Evolutionary conservation across 2,113 vertebrate species (phyloP), one percentile per base, ranked within the genome.

Genomic region (Ivindomyrus marchei): DNA sequence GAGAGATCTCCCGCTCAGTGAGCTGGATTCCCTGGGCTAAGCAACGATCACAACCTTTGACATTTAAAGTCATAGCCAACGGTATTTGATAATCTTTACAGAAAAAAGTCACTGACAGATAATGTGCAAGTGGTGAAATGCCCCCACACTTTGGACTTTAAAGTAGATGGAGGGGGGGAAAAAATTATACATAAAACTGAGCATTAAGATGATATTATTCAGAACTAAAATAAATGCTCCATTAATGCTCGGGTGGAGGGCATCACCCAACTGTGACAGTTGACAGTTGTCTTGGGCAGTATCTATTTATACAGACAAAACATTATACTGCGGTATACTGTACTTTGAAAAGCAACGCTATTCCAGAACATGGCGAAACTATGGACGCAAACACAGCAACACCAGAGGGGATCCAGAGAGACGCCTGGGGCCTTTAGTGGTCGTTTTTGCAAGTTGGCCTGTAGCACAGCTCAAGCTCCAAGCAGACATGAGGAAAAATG

Each of bases 161-260:
- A 46, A 85, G 52, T 56, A 17, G 21, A 70, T 80, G 11, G 46
- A 3, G 49, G 17, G 47, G 47, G 5, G 24, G 58, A n/a, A 24
- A 1, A 0, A 31, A 36, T 62, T 27, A 36, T 9, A 24, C 39
- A 4, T 13, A 36, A 89, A 85, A 45, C 52, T 42, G 19, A 46
- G 21, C 58, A 52, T 39, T 47, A 42, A 89, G 52, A 91, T 87
- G 49, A 89, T 70, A 84, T 88, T 53, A 62, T 87, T 89, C 45
- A 74, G 8, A 50, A 36, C 15, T 74, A 47, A 3, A 36, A 86
- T 39, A 47, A 31, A n/a, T 39, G 1, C 45, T 39, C 45, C 39
- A 39, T 50, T 21, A 42, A 84, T 15, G 88, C 49, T 10, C 5
- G 19, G 36, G 87, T 24, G 7, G 24, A 21, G 19, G 17, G 45